A percentile compares a stretch with the other conserved stretches of the same genome.
phyloP scores from a whole-genome alignment of 2,888 invertebrate genomes.

The Epirrhoe alternata region DNA sequence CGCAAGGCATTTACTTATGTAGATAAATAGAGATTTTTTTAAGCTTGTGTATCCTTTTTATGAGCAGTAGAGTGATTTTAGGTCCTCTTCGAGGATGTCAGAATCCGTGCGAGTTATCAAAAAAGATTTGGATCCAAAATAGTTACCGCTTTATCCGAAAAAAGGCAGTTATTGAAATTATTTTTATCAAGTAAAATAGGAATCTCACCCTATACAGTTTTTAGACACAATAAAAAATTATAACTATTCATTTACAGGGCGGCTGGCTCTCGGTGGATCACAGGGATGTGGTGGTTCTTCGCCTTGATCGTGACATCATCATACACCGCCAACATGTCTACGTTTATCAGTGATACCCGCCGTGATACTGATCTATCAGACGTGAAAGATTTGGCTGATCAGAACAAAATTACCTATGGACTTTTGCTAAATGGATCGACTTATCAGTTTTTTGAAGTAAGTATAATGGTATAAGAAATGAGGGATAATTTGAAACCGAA shows the following conservation, averaged over 20 bases:
- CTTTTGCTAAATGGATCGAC: slow-evolving; percentile 92
- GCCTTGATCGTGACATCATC: slow-evolving; percentile 96
- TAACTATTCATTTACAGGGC: slow-evolving; percentile 84
- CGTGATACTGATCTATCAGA: slow-evolving; percentile 92
- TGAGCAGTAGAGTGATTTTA: too few species aligned
- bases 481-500: too few species aligned
- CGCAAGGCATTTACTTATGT: too few species aligned
- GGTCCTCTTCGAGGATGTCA: too few species aligned
- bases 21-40: too few species aligned
- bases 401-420: slow-evolving; percentile 94
- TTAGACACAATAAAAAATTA: not conserved
- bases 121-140: too few species aligned
- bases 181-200: too few species aligned
- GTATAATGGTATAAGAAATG: slow-evolving; percentile 17
- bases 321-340: slow-evolving; percentile 90
- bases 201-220: too few species aligned
- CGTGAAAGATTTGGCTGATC: slow-evolving; percentile 92
- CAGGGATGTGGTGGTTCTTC: slow-evolving; percentile 97
- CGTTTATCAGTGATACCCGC: slow-evolving; percentile 92
- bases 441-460: slow-evolving; percentile 92
- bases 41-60: too few species aligned
- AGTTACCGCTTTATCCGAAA: too few species aligned
- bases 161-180: too few species aligned
- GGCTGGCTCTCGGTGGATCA: slow-evolving; percentile 94
- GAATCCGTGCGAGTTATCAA: too few species aligned